Evolutionary conservation across 2,797 vertebrate species (phyloP).

Genomic region (Chaetophractus vellerosus): DNA sequence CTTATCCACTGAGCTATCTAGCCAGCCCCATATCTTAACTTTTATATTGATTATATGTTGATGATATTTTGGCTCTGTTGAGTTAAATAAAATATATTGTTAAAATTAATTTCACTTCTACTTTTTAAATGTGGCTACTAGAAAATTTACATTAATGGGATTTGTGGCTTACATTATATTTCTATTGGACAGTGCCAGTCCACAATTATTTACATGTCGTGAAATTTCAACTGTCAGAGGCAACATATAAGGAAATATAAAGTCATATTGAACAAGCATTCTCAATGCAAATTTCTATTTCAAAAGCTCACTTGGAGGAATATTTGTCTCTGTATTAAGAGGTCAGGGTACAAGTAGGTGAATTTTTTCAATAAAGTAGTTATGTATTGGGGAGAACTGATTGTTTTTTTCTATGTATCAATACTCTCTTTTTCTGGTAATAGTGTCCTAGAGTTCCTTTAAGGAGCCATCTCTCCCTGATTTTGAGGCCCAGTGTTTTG

Average conservation of each 20-base stretch:
- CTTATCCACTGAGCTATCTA: no score
- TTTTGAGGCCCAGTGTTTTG: background rate
- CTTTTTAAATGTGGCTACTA: slow-evolving; percentile 21
- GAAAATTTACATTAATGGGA: slow-evolving; percentile 7
- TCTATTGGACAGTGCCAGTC: background rate
- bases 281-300: slow-evolving; percentile 30
- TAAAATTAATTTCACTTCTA: slow-evolving; percentile 51
- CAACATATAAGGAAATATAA: slow-evolving; percentile 27
- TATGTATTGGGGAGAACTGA: background rate
- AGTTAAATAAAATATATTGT: slow-evolving; percentile 58
- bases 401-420: background rate
- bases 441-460: background rate
- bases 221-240: slow-evolving; percentile 10
- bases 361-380: slow-evolving; percentile 23
- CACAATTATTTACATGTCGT: background rate
- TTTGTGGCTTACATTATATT: slow-evolving; percentile 32
- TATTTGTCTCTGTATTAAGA: background rate
- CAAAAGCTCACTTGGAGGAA: slow-evolving; percentile 13
- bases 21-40: slow-evolving; percentile 4
- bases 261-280: slow-evolving; percentile 50
- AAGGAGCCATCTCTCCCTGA: background rate
- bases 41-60: slow-evolving; percentile 13
- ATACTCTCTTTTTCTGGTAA: background rate
- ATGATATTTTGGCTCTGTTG: background rate
- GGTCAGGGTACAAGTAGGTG: background rate